Conservation (phyloP, 1,140 invertebrate genomes). For the Ceratina calcarata region DNA sequence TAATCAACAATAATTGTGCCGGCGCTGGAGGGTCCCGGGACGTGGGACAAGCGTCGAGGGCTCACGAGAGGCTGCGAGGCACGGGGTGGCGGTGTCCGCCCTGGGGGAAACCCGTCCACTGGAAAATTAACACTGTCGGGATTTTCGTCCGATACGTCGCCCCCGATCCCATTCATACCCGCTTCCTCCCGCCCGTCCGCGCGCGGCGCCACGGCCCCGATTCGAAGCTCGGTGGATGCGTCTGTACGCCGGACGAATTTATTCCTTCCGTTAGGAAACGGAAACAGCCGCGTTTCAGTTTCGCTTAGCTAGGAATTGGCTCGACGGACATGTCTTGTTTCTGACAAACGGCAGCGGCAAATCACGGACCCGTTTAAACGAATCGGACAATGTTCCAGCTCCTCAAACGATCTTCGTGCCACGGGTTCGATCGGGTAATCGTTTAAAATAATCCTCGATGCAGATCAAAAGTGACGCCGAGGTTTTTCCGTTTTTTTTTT, state of each 20-base stretch:
- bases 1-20: conserved; percentile 76
- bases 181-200: background rate
- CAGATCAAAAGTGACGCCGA: too few species aligned
- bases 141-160: conserved; percentile 70
- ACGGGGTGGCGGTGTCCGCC: conserved; percentile 55
- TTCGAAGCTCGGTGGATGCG: too few species aligned
- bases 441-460: too few species aligned
- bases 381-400: too few species aligned
- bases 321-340: too few species aligned
- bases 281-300: conserved; percentile 26
- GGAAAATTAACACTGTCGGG: conserved; percentile 75
- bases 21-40: conserved; percentile 30
- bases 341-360: too few species aligned
- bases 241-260: conserved; percentile 47
- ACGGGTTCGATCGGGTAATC: too few species aligned
- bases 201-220: background rate
- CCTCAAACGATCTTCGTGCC: too few species aligned
- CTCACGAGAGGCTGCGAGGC: conserved; percentile 17
- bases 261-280: conserved; percentile 54
- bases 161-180: conserved; percentile 36
- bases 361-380: too few species aligned
- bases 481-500: too few species aligned
- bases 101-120: conserved; percentile 64
- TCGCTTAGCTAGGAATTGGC: too few species aligned
- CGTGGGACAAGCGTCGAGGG: conserved; percentile 6